phyloP scores from a whole-genome alignment of 2,888 invertebrate species.

The Kryphioiulus occultus region DNA sequence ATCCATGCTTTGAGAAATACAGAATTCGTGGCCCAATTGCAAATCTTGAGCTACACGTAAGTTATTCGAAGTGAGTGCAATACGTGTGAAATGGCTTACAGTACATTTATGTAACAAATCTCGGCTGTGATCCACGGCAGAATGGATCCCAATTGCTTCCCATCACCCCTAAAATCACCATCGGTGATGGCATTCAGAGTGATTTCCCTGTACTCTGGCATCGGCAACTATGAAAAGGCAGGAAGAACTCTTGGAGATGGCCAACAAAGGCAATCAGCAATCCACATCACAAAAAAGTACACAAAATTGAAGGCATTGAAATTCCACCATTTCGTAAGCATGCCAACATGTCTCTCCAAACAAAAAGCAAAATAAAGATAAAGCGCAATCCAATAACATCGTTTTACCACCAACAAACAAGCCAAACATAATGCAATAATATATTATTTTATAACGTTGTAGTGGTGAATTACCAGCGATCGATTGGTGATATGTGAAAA shows the following conservation, averaged over 20 bases:
- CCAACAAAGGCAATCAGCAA: not conserved
- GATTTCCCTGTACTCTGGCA: slow-evolving; percentile 49
- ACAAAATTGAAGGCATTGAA: not conserved
- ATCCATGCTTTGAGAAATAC: slow-evolving; percentile 3
- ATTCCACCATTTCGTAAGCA: not conserved
- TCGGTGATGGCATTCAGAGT: slow-evolving; percentile 45
- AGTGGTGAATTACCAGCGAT: too few species aligned
- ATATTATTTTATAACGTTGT: too few species aligned
- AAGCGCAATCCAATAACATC: not conserved
- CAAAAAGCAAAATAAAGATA: not conserved
- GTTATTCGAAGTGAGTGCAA: slow-evolving; percentile 40
- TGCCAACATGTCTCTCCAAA: not conserved
- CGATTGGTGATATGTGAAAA: too few species aligned
- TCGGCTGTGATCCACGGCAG: slow-evolving; percentile 60
- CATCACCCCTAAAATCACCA: slow-evolving; percentile 43
- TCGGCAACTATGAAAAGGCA: slow-evolving; percentile 49
- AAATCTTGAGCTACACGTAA: not conserved
- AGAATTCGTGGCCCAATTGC: slow-evolving; percentile 20
- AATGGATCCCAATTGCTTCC: slow-evolving; percentile 43
- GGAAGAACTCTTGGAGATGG: slow-evolving; percentile 39
- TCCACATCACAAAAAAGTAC: not conserved
- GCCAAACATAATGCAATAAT: too few species aligned
- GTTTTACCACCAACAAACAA: too few species aligned
- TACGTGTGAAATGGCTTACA: slow-evolving; percentile 50
- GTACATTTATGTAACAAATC: slow-evolving; percentile 62